Evolutionary conservation across 2,113 vertebrate genomes (phyloP), one percentile per base, ranked within the genome.

Genomic region (Hyla sarda): DNA sequence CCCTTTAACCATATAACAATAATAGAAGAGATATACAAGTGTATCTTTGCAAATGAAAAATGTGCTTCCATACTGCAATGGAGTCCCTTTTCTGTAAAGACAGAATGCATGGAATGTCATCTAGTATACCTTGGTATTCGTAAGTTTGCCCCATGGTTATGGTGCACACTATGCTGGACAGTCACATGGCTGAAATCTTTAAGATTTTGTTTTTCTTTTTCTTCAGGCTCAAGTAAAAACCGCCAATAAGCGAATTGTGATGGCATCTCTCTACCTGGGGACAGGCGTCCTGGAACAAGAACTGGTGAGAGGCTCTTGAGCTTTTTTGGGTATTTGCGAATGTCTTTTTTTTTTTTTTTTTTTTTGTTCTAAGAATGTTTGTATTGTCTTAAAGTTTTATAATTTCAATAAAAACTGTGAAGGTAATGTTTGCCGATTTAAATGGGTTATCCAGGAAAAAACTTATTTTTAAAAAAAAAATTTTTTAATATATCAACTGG

Each of bases 191-290:
- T 28, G 9, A 28, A 62, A 62, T 11, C 2, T 28, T 6, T 0
- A 23, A 10, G 9, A 23, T 52, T 21, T 19, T 54, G 14, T 19
- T 23, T 56, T 73, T 88, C 74, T 88, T 80, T 21, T 76, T 83
- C 84, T 47, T 32, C 89, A 99, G 98, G 93, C 91, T 25, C 95
- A 96, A 69, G 97, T 99, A 89, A 96, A 93, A 90, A 91, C 91
- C 0, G 97, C 97, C n/a, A 95, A 93, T 92, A 93, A 90, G 88
- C 93, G 98, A n/a, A 96, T 99, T 23, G 96, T 98, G 90, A 95
- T 99, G 96, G 98, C 98, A 7, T 99, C 98, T 0, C 91, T 99
- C 0, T 99, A 99, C 91, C 93, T 99, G 89, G 98, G 98, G 74
- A 97, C 96, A 0, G 98, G 98, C 52, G 93, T 94, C 21, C 91